Percentiles rank a stretch among this genome's conserved stretches.
These are phyloP conservation scores for Prosapia bicincta DNA, from an alignment of 2,888 invertebrate species.

Conservation along the genomic window DNA sequence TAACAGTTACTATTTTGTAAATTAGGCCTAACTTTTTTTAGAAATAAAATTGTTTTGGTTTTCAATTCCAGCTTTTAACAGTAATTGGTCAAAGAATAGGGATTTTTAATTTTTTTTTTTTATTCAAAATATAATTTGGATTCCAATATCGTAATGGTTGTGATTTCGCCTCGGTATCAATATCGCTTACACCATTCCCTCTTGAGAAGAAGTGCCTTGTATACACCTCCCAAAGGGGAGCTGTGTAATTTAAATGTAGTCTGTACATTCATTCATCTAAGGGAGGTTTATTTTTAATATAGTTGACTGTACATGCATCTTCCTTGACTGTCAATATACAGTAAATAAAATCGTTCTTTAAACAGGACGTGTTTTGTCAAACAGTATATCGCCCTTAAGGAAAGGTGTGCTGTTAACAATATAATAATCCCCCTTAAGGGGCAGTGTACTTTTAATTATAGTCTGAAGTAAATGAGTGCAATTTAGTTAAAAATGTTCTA, in stretches of 20 bases:
- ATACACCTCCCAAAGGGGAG: background rate
- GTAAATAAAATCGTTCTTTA: too few relatives aligned
- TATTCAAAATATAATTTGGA: background rate
- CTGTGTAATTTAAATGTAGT: background rate
- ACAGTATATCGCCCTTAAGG: background rate
- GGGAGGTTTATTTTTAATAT: background rate
- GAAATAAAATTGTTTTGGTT: background rate
- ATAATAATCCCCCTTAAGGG: background rate
- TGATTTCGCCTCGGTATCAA: background rate
- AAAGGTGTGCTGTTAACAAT: background rate
- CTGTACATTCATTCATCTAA: background rate
- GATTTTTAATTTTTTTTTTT: background rate
- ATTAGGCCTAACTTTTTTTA: background rate
- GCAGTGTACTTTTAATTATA: background rate
- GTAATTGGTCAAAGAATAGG: background rate
- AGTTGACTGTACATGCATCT: background rate
- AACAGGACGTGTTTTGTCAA: too few relatives aligned
- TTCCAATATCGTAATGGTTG: background rate
- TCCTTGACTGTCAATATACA: too few relatives aligned
- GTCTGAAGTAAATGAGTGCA: conserved; percentile 16
- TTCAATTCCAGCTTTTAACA: background rate
- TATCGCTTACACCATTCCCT: conserved; percentile 2
- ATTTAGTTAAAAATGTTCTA: conserved; percentile 25
- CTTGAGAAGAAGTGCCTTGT: background rate
- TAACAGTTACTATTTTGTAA: too few relatives aligned